phyloP scores from a whole-genome alignment of 2,888 invertebrate genomes.

The Doris montereyensis region DNA sequence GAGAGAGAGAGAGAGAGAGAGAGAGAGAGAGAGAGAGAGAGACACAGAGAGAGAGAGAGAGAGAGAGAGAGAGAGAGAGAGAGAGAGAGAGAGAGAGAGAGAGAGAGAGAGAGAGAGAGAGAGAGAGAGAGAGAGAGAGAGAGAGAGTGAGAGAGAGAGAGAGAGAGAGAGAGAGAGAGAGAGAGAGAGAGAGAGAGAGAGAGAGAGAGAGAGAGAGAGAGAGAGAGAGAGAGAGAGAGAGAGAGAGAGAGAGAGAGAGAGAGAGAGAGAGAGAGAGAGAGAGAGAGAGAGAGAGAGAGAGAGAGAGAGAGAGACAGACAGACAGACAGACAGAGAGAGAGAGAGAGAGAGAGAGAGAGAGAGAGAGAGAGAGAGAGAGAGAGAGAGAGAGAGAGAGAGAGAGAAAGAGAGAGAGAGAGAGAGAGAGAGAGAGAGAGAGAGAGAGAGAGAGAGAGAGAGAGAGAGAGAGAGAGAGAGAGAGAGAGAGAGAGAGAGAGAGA shows the following conservation, averaged over 20 bases:
- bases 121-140: background rate
- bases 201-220: background rate
- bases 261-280: background rate
- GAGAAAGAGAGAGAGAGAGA: background rate
- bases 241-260: background rate
- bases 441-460: constrained; percentile 12
- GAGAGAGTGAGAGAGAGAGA: background rate
- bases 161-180: background rate
- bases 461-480: background rate
- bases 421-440: background rate
- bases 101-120: background rate
- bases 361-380: background rate
- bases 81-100: background rate
- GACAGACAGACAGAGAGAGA: background rate
- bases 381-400: background rate
- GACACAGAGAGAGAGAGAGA: background rate
- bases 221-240: background rate
- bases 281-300: background rate
- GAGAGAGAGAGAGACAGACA: background rate
- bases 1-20: background rate
- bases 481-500: background rate
- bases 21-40: background rate
- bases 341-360: background rate
- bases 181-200: background rate
- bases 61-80: background rate